phyloP scores from a whole-genome alignment of 2,888 invertebrate genomes.

The Amphipoea oculea region DNA sequence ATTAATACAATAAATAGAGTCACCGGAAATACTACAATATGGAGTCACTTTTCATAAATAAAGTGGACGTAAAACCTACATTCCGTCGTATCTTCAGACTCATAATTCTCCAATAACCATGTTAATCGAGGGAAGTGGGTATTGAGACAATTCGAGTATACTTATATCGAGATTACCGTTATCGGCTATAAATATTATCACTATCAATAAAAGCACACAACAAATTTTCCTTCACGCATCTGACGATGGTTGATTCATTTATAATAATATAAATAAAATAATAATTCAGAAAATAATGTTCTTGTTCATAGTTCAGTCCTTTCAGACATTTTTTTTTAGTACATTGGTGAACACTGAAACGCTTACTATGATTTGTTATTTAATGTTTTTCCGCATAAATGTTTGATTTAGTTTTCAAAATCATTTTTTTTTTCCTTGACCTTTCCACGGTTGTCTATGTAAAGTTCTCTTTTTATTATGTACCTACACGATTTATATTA shows the following conservation, averaged over 20 bases:
- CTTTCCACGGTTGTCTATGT: background rate
- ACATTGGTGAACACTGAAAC: background rate
- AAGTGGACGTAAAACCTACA: constrained; percentile 7
- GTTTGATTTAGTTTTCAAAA: background rate
- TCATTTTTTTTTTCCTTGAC: background rate
- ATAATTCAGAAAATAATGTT: background rate
- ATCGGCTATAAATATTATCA: constrained; percentile 48
- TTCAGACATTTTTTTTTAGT: background rate
- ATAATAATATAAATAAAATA: background rate
- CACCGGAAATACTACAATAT: background rate
- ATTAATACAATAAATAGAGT: constrained; percentile 10
- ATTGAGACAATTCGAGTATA: constrained; percentile 28
- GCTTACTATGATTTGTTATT: background rate
- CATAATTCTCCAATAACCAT: constrained; percentile 52
- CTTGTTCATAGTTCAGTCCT: background rate
- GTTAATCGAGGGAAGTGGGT: constrained; percentile 41
- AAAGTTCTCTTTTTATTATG: too few relatives aligned
- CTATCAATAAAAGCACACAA: constrained; percentile 27
- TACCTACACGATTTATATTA: too few relatives aligned
- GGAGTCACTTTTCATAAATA: constrained; percentile 25
- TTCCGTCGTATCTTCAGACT: constrained; percentile 30
- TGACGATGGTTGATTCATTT: constrained; percentile 9
- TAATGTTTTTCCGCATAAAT: background rate
- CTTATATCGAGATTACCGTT: constrained; percentile 41
- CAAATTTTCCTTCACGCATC: constrained; percentile 41